Evolutionary conservation across 1,140 invertebrate species (phyloP), one percentile per base, ranked within the genome.

Genomic region (Drosophila melanica): DNA sequence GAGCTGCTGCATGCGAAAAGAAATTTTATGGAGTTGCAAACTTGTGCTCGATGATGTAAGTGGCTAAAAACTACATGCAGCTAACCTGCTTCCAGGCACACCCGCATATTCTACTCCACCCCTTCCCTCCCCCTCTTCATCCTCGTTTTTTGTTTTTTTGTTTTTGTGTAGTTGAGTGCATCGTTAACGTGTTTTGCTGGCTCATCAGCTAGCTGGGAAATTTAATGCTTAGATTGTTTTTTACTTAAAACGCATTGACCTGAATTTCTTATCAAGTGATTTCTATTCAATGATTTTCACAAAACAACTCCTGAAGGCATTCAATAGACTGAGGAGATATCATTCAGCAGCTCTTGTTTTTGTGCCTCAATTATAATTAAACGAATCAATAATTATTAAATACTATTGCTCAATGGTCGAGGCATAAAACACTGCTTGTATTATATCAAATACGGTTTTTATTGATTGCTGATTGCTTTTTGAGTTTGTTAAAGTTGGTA

Each of bases 21-120:
- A 68, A 76, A 69, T 70, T 81, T 81, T 81, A 47, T 70, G 60
- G 60, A 81, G 75, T 75, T 66, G 69, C 74, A 67, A 81, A 81
- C 79, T 81, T 81, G 79, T 81, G 76, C 62, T 73, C 57, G 69
- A 77, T 81, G 75, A 70, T 81, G 62, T 70, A 81, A 81, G 79
- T 81, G 75, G 74, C 78, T 58, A 41, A 70, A 68, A 77, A 77
- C 53, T 73, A 71, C 50, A 64, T 50, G 62, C 51, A 62, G 58
- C 41, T 27, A 42, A 41, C 35, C 37, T 41, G n/a, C 16, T 27
- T 45, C 12, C 44, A 44, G n/a, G 14, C 12, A 39, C 9, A 14
- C 37, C 23, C n/a, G 6, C 8, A 11, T 12, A 7, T 6, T 5
- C 27, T 6, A 33, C n/a, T 33, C 33, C 27, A 3, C 16, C 14